Conservation (phyloP, 2,797 vertebrate genomes). For the Aphelocoma californica region DNA sequence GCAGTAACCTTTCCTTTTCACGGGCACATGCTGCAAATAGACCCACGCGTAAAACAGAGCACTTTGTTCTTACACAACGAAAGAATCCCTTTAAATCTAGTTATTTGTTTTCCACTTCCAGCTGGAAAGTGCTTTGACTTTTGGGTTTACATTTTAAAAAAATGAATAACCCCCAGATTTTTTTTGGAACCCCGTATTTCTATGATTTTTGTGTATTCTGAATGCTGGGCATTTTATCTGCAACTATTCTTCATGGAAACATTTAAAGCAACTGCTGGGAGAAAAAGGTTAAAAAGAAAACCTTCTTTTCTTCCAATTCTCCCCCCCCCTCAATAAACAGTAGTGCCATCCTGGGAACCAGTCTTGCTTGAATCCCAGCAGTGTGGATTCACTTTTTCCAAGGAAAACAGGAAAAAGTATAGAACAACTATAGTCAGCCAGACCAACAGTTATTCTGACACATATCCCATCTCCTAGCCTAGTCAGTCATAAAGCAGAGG, state of each 20-base stretch:
- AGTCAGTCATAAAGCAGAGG: not conserved
- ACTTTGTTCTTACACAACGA: not conserved
- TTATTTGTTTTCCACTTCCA: not conserved
- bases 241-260: not conserved
- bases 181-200: not conserved
- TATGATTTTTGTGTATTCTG: not conserved
- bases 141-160: not conserved
- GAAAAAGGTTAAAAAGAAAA: not conserved
- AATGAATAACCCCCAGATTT: not conserved
- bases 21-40: not conserved
- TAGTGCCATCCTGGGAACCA: not conserved
- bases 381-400: not conserved
- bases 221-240: not conserved
- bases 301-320: not conserved
- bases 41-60: not conserved
- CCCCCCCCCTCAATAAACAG: fast-evolving
- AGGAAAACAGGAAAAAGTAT: not conserved
- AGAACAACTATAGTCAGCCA: not conserved
- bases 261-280: not conserved
- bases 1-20: not conserved
- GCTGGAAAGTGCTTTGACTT: not conserved
- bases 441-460: not conserved
- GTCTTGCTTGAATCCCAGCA: not conserved
- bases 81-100: not conserved
- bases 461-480: not conserved